Evolutionary conservation across 2,113 vertebrate genomes (phyloP), one percentile per base, ranked within the genome.

Genomic region (Mus spicilegus): DNA sequence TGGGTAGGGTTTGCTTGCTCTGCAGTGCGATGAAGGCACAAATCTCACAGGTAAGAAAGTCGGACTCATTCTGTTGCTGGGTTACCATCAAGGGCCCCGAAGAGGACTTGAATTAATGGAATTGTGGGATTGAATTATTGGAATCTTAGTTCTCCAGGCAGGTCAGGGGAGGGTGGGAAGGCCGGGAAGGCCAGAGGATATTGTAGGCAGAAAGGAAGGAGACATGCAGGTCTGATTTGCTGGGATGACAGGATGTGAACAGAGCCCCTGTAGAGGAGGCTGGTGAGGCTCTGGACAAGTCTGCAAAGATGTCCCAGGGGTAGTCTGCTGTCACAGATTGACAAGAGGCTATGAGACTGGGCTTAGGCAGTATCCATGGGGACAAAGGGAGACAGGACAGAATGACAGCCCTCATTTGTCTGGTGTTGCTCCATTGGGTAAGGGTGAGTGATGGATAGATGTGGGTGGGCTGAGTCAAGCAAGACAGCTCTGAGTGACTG

Each of bases 261-360:
- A 2, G 80, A 84, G 51, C 4, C 39, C 22, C 89, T 1, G 9
- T 17, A 36, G 22, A 39, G 28, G n/a, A 14, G 42, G 70, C 78
- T 16, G 3, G 2, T 0, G 22, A 80, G 56, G 36, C 13, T 10
- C 28, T 8, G 4, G 1, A 0, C 36, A 17, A 26, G 20, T 2
- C 39, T 26, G 2, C 4, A 3, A 22, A 54, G 61, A 54, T n/a
- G 54, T 8, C 46, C 39, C 4, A 24, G 42, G 12, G 16, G 78
- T 56, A 22, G 78, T 86, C 54, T n/a, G 1, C 49, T 22, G 5
- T 61, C 80, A 22, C 36, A 81, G 58, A 30, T 61, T 14, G 3
- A 0, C 1, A 54, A 14, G 28, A 67, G 84, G 54, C 14, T 20
- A 24, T 56, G n/a, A 46, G 17, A 24, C 8, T 65, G 65, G 46